Evolutionary conservation across 2,888 invertebrate species (phyloP).

Genomic region (Sicus ferrugineus): DNA sequence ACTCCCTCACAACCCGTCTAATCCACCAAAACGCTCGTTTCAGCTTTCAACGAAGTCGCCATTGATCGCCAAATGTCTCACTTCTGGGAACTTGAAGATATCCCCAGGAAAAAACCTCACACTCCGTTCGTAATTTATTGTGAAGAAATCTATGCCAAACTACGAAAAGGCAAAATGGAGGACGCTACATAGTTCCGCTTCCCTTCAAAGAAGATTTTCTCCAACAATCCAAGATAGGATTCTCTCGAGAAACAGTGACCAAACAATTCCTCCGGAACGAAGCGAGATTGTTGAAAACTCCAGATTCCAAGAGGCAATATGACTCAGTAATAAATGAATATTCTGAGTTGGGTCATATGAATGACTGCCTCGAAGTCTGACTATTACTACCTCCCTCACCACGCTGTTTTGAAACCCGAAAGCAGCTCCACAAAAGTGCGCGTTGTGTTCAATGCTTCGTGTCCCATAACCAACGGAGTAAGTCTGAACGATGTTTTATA

Average conservation of each 20-base stretch:
- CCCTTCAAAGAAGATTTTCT: too few species aligned
- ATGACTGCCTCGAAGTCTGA: neutral
- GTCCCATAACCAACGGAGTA: constrained; percentile 36
- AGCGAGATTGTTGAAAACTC: too few species aligned
- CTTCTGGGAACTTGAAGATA: neutral
- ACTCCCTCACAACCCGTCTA: neutral
- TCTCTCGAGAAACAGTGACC: neutral
- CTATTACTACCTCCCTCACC: constrained; percentile 37
- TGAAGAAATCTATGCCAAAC: constrained; percentile 5
- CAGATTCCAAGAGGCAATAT: too few species aligned
- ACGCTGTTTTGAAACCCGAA: too few species aligned
- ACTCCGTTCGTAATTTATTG: constrained; percentile 9
- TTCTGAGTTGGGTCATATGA: too few species aligned
- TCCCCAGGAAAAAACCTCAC: neutral
- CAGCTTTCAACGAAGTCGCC: neutral
- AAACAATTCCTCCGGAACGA: too few species aligned
- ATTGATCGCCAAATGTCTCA: too few species aligned
- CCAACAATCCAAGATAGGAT: neutral
- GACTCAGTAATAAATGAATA: too few species aligned
- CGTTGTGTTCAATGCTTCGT: too few species aligned
- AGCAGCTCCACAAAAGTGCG: too few species aligned
- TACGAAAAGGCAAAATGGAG: neutral
- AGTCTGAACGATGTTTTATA: too few species aligned
- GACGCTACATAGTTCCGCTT: too few species aligned
- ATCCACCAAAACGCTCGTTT: neutral